phyloP scores from a whole-genome alignment of 2,113 vertebrate genomes.

The Cnemophilus loriae region DNA sequence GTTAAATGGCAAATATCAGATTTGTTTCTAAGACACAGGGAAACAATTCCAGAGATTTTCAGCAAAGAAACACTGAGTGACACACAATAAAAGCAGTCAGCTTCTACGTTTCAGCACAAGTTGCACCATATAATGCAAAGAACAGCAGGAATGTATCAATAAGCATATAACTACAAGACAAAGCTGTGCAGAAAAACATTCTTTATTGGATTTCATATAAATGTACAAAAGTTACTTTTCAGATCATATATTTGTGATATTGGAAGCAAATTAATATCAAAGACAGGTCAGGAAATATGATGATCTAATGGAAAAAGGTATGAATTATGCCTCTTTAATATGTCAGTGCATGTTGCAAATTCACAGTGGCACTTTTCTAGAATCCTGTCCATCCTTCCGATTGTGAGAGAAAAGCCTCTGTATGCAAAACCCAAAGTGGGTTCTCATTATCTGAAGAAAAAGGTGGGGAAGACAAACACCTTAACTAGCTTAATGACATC shows the following conservation, averaged over 20 bases:
- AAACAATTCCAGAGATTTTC: slow-evolving; percentile 12
- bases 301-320: not conserved
- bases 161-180: not conserved
- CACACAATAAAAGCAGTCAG: not conserved
- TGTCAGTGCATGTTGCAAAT: not conserved
- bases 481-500: not conserved
- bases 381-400: not conserved
- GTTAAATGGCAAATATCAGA: slow-evolving; percentile 7
- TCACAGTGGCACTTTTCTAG: not conserved
- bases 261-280: not conserved
- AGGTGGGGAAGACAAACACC: not conserved
- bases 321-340: not conserved
- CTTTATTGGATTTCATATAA: not conserved
- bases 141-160: slow-evolving; percentile 3
- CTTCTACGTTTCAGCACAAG: not conserved
- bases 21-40: not conserved
- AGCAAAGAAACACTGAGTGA: not conserved
- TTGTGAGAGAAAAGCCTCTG: not conserved
- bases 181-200: not conserved
- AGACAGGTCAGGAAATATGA: not conserved
- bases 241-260: not conserved
- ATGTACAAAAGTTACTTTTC: not conserved
- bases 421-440: not conserved
- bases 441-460: not conserved
- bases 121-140: not conserved